These are phyloP conservation scores for Diarsia dahlii DNA, from an alignment of 2,888 invertebrate species.

Conservation along the genomic window DNA sequence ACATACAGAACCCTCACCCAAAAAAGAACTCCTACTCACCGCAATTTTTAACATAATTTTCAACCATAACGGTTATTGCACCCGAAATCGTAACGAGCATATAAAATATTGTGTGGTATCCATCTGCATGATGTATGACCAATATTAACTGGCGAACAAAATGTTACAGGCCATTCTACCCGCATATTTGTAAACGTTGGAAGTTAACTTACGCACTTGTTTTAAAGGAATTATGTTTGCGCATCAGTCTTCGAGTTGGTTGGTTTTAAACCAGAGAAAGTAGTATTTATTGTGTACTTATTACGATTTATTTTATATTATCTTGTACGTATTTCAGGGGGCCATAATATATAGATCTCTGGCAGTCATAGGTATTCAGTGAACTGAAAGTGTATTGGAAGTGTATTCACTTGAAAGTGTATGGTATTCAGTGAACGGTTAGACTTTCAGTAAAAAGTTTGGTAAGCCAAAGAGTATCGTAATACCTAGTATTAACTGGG, in stretches of 20 bases:
- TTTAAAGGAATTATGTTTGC: slow-evolving; percentile 54
- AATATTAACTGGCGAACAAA: slow-evolving; percentile 67
- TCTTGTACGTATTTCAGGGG: too few species aligned
- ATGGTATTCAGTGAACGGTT: too few species aligned
- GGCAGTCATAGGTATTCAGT: too few species aligned
- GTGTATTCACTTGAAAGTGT: too few species aligned
- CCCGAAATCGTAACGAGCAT: slow-evolving; percentile 76
- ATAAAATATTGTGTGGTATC: slow-evolving; percentile 73
- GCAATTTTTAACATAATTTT: slow-evolving; percentile 66
- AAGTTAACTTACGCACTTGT: slow-evolving; percentile 53
- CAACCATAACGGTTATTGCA: slow-evolving; percentile 73
- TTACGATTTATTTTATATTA: too few species aligned
- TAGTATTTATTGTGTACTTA: not conserved
- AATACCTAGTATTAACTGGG: too few species aligned
- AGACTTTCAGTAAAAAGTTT: too few species aligned
- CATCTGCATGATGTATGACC: slow-evolving; percentile 72
- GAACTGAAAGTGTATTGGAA: too few species aligned
- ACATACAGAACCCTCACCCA: slow-evolving; percentile 44
- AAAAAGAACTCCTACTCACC: not conserved
- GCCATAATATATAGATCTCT: too few species aligned
- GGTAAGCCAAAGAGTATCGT: too few species aligned
- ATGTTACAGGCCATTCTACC: slow-evolving; percentile 49
- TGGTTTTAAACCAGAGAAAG: slow-evolving; percentile 2
- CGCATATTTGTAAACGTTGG: slow-evolving; percentile 54
- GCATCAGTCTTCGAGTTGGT: slow-evolving; percentile 48